Conservation (phyloP, 2,888 invertebrate species). For the Platycheirus rosarum region DNA sequence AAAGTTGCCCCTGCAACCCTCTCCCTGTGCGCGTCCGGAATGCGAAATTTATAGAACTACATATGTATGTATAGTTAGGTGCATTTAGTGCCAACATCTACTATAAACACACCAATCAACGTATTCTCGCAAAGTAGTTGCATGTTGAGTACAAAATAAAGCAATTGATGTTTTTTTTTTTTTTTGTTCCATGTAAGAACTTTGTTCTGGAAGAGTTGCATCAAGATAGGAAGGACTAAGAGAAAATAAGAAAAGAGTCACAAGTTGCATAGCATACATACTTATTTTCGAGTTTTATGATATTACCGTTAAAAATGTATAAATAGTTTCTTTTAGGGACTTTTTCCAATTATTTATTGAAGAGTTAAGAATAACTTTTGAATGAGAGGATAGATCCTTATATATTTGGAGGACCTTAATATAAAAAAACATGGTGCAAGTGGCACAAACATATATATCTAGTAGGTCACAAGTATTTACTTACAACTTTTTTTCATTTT, state of each 20-base stretch:
- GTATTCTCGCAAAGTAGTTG: conserved; percentile 66
- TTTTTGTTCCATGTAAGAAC: background rate
- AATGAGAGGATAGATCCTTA: conserved; percentile 5
- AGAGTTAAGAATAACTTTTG: conserved; percentile 35
- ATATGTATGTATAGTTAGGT: conserved; percentile 37
- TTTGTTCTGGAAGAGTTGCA: background rate
- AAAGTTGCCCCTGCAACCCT: conserved; percentile 28
- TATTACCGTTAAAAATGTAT: conserved; percentile 20
- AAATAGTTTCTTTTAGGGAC: conserved; percentile 60
- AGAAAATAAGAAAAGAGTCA: conserved; percentile 12
- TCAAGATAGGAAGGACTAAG: conserved; percentile 3
- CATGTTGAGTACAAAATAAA: conserved; percentile 66
- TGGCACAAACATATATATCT: background rate
- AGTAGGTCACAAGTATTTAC: too few relatives aligned
- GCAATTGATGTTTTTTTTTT: conserved; percentile 51
- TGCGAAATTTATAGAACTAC: conserved; percentile 35
- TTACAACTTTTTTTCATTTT: background rate
- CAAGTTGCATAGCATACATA: conserved; percentile 8
- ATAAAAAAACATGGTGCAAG: background rate
- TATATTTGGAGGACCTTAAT: background rate
- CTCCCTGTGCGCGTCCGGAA: conserved; percentile 16
- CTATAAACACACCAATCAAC: conserved; percentile 72
- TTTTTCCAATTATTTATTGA: conserved; percentile 43
- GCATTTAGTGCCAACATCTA: conserved; percentile 69
- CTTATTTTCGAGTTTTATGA: conserved; percentile 52